phyloP scores from a whole-genome alignment of 37 sponge, comb jelly and placozoan genomes.

The Amphimedon queenslandica region DNA sequence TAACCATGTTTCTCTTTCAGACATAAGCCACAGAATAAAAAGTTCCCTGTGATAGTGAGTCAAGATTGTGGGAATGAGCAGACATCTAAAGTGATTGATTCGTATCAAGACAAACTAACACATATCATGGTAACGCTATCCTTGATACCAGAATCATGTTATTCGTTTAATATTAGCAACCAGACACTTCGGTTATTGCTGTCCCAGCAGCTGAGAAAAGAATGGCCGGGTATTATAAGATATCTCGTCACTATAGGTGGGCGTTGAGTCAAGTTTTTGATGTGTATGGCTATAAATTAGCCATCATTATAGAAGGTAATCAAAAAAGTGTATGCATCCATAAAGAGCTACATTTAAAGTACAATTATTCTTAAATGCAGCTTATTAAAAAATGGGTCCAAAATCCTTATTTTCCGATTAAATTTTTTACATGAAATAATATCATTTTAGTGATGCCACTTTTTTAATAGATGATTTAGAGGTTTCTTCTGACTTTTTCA shows the following conservation, averaged over 20 bases:
- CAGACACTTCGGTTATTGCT: slow-evolving; percentile 50
- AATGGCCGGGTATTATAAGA: slow-evolving; percentile 83
- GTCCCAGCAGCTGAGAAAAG: slow-evolving; percentile 21
- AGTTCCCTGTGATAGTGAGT: slow-evolving; percentile 82
- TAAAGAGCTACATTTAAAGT: not conserved
- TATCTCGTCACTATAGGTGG: slow-evolving; percentile 92
- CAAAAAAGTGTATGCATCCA: too few relatives aligned
- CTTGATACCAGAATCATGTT: not conserved
- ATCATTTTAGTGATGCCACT: not conserved
- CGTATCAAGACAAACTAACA: slow-evolving; percentile 55
- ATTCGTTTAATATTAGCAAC: slow-evolving; percentile 65
- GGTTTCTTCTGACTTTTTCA: slow-evolving; percentile 82
- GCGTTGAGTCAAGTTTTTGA: slow-evolving; percentile 87
- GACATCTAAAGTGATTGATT: slow-evolving; percentile 54
- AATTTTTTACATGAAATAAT: not conserved
- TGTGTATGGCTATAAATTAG: slow-evolving; percentile 45
- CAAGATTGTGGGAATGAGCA: slow-evolving; percentile 81
- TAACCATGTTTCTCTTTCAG: not conserved
- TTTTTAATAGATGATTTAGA: slow-evolving; percentile 77
- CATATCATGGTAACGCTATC: slow-evolving; percentile 77
- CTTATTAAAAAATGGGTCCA: not conserved
- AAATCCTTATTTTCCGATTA: not conserved
- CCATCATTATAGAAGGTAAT: slow-evolving; percentile 83
- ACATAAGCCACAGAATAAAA: too few relatives aligned
- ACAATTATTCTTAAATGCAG: not conserved